Base-by-base conservation (phyloP, 2,797 vertebrate species). In the Brotula barbata region DNA sequence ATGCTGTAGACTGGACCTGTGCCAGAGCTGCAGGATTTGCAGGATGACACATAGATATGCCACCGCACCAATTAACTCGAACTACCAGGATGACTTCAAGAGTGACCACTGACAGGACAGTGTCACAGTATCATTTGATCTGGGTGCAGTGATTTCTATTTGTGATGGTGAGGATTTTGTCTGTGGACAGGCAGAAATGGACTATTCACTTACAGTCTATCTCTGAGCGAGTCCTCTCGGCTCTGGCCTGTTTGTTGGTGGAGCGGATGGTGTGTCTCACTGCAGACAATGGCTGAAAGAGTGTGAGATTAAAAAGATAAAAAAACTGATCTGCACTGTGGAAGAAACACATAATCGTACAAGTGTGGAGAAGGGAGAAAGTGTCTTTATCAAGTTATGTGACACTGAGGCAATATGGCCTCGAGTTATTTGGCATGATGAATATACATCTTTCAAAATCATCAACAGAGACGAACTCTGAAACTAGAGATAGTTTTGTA, bases 221-320 rank as follows among this genome's bases (percentile, higher is more conserved):
- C 91, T 98, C 96, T 0, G 97, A 98, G 0, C 91, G 95, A 0
- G 96, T 98, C 75, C 93, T 93, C 79, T 97, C 96, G 2, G 94
- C 93, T 81, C 95, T 85, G 57, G 90, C 68, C 2, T 93, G 93
- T 85, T 95, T 94, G 87, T 94, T 96, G 31, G 91, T 93, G 49
- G 97, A 98, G 66, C 95, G 95, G 84, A 99, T 99, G n/a, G 96
- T 99, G 73, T 97, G 96, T 69, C 96, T 93, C 78, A 95, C 93
- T 0, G 90, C 85, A 4, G 93, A 86, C 53, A 93, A 89, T 15
- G 94, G 93, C 97, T 98, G 88, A 40, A 69, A 69, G 31, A 19
- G 8, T 42, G 12, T 65, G 3, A 44, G 28, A 47, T 7, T 57
- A 54, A 41, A 47, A 39, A 45, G 31, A 64, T 22, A 41, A 55